phyloP scores from a whole-genome alignment of 2,888 invertebrate genomes.

The Andrena trimmerana region DNA sequence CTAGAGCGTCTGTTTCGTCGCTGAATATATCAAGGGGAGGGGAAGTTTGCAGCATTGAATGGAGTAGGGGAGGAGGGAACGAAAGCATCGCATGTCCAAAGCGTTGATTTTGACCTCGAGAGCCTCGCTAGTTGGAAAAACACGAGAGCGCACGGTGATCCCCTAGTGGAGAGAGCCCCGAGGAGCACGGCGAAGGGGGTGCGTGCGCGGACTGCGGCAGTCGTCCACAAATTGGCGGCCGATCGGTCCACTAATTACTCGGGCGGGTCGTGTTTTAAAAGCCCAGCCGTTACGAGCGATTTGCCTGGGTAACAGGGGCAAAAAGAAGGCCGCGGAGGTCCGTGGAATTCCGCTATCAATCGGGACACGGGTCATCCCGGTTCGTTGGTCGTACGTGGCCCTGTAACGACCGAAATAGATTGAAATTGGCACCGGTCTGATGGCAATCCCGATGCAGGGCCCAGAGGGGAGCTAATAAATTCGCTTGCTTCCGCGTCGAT shows the following conservation, averaged over 20 bases:
- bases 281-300: conserved; percentile 66
- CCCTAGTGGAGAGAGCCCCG: neutral
- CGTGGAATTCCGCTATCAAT: conserved; percentile 34
- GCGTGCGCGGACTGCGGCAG: conserved; percentile 58
- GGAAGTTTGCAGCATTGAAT: too few species aligned
- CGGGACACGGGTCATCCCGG: conserved; percentile 11
- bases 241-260: conserved; percentile 81
- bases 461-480: neutral
- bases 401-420: conserved; percentile 11
- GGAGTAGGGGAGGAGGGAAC: too few species aligned
- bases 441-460: neutral
- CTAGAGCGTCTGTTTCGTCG: too few species aligned
- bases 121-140: neutral
- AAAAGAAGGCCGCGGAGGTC: conserved; percentile 41
- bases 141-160: neutral
- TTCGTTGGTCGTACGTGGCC: conserved; percentile 16
- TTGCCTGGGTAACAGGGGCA: conserved; percentile 49
- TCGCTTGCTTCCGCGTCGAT: conserved; percentile 4
- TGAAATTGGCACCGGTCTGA: conserved; percentile 18
- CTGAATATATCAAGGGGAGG: too few species aligned
- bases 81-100: too few species aligned
- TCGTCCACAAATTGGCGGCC: conserved; percentile 79
- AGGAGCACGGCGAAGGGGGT: conserved; percentile 12
- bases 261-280: conserved; percentile 77
- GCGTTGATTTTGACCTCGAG: neutral